Evolutionary conservation across 1,140 invertebrate species (phyloP).

Genomic region (Drosophila sulfurigaster): DNA sequence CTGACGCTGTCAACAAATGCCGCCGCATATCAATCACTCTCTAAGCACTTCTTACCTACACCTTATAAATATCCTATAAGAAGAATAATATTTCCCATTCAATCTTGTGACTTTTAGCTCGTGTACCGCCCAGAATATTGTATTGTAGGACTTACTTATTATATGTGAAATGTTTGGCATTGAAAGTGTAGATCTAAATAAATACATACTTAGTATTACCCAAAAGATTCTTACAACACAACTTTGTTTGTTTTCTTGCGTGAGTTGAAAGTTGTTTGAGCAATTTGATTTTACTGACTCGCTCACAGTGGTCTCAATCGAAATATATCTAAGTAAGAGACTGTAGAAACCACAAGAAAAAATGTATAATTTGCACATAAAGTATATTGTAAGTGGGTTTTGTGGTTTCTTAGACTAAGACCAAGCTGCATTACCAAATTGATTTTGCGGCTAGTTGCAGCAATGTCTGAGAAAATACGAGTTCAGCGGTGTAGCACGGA

Average conservation of each 20-base stretch:
- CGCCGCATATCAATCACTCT: constrained; percentile 66
- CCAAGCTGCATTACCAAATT: constrained; percentile 39
- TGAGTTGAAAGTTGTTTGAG: constrained; percentile 26
- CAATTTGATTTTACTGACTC: constrained; percentile 43
- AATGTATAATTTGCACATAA: constrained; percentile 45
- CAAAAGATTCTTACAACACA: constrained; percentile 39
- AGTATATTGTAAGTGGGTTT: constrained; percentile 35
- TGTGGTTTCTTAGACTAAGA: constrained; percentile 18
- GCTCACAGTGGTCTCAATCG: constrained; percentile 20
- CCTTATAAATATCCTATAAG: constrained; percentile 42
- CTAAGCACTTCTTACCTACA: constrained; percentile 48
- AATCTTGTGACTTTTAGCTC: constrained; percentile 65
- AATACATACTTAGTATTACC: constrained; percentile 6
- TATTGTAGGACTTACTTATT: constrained; percentile 5
- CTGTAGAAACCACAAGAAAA: constrained; percentile 3
- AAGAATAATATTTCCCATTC: constrained; percentile 46
- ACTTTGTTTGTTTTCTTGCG: constrained; percentile 35
- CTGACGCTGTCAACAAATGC: constrained; percentile 51
- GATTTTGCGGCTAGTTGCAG: constrained; percentile 25
- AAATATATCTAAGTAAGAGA: not conserved
- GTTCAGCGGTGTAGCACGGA: not conserved
- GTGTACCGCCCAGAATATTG: constrained; percentile 39
- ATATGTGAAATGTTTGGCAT: constrained; percentile 30
- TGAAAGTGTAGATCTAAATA: constrained; percentile 32
- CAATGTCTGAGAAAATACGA: constrained; percentile 6